Evolutionary conservation across 2,888 invertebrate genomes (phyloP).

Genomic region (Standfussiana lucernea): DNA sequence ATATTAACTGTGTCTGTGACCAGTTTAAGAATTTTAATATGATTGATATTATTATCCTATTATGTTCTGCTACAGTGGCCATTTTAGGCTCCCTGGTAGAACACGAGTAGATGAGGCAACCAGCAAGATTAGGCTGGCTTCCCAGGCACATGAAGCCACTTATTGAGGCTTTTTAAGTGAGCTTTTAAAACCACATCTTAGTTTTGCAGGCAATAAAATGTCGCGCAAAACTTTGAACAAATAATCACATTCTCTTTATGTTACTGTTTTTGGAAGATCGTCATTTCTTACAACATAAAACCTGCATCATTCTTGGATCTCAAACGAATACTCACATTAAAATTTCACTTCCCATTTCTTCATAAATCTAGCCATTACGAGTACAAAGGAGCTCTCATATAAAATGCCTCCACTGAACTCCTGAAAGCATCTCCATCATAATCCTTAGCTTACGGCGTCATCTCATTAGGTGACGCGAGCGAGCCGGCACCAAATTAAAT

Average conservation of each 20-base stretch:
- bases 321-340: constrained; percentile 14
- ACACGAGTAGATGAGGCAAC: not conserved
- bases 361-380: constrained; percentile 35
- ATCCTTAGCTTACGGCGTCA: constrained; percentile 56
- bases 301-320: not conserved
- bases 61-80: too few species aligned
- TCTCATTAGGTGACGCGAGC: constrained; percentile 56
- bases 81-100: not conserved
- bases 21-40: too few species aligned
- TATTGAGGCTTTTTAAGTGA: not conserved
- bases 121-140: not conserved
- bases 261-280: not conserved
- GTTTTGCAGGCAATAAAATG: not conserved
- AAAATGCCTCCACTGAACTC: constrained; percentile 47
- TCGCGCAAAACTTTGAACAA: not conserved
- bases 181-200: too few species aligned
- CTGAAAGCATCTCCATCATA: constrained; percentile 55
- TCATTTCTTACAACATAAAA: not conserved
- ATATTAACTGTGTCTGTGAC: too few species aligned
- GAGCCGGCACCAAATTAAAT: constrained; percentile 66
- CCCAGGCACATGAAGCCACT: not conserved
- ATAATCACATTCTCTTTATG: not conserved
- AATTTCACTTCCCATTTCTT: constrained; percentile 7
- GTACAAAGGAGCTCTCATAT: constrained; percentile 41
- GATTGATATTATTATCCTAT: too few species aligned